Base-by-base conservation (phyloP, 2,797 vertebrate species). In the Lepilemur septentrionalis region DNA sequence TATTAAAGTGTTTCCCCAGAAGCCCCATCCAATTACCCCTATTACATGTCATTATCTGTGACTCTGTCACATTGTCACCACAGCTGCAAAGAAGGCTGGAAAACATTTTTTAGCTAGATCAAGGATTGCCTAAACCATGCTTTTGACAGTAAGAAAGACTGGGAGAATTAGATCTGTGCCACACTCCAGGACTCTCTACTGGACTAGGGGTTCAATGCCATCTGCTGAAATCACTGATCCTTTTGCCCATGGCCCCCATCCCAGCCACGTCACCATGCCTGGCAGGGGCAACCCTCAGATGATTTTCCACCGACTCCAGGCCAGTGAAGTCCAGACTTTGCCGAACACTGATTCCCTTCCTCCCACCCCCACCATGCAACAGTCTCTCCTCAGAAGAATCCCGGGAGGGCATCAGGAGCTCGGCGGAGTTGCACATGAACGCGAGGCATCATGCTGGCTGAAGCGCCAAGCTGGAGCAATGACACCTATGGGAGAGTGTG, bases 241-340 rank as follows among this genome's bases (percentile, higher is more conserved):
- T 41, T 8, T 5, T 6, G 8, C n/a, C 17, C 0, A 0, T 4
- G 17, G 67, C 20, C 38, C 41, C 28, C 12, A 1, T 7, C 2
- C 38, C 22, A 17, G 6, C 25, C 43, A 10, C 18, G 17, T 46
- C 72, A 5, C 30, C 9, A 5, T 4, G 14, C 28, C 35, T 12
- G 55, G 70, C 20, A 8, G 30, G 10, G 0, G 28, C 0, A 30
- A 28, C 11, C 38, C 5, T 25, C 63, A 1, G 72, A 1, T 6
- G 72, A 1, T 6, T 38, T 30, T 50, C 0, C 9, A 22, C 0
- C 0, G n/a, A 17, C 18, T 25, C 73, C 48, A 12, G 32, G 38
- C 38, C 17, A 6, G 22, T 1, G 32, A 72, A 9, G 28, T 4
- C 63, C 13, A 15, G 7, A 20, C 32, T 25, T 23, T 10, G 38